phyloP scores from a whole-genome alignment of 2,888 invertebrate genomes.

The Tridacna gigas region DNA sequence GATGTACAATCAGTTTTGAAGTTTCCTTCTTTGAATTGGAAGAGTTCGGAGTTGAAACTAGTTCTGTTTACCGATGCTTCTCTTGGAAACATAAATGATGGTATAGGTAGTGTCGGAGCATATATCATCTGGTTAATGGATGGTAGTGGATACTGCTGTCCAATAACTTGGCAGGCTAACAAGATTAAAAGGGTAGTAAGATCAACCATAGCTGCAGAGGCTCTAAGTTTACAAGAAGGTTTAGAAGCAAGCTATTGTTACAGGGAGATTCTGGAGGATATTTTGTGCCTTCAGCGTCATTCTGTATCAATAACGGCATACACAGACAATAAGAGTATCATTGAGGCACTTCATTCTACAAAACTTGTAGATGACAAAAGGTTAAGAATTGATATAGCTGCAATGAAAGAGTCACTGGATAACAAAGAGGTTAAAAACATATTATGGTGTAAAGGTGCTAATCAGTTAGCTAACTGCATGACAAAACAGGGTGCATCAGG shows the following conservation, averaged over 20 bases:
- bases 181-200: conserved; percentile 60
- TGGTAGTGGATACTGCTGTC: conserved; percentile 47
- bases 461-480: conserved; percentile 35
- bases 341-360: conserved; percentile 44
- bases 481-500: conserved; percentile 55
- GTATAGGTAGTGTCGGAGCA: conserved; percentile 48
- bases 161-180: conserved; percentile 54
- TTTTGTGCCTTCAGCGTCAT: conserved; percentile 7
- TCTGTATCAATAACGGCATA: conserved; percentile 40
- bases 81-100: conserved; percentile 53
- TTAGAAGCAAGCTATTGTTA: conserved; percentile 34
- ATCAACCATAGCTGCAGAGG: conserved; percentile 58
- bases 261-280: conserved; percentile 22
- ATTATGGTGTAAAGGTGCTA: conserved; percentile 15
- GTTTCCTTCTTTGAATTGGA: conserved; percentile 31
- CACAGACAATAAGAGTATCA: conserved; percentile 43
- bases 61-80: conserved; percentile 54
- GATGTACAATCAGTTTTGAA: conserved; percentile 31
- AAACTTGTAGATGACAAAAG: conserved; percentile 50
- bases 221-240: conserved; percentile 50
- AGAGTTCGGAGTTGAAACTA: conserved; percentile 1
- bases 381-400: conserved; percentile 7
- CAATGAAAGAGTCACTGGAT: not conserved
- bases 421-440: conserved; percentile 24
- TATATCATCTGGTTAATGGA: conserved; percentile 53